phyloP scores from a whole-genome alignment of 2,888 invertebrate species.

The Cacoxenus indagator region DNA sequence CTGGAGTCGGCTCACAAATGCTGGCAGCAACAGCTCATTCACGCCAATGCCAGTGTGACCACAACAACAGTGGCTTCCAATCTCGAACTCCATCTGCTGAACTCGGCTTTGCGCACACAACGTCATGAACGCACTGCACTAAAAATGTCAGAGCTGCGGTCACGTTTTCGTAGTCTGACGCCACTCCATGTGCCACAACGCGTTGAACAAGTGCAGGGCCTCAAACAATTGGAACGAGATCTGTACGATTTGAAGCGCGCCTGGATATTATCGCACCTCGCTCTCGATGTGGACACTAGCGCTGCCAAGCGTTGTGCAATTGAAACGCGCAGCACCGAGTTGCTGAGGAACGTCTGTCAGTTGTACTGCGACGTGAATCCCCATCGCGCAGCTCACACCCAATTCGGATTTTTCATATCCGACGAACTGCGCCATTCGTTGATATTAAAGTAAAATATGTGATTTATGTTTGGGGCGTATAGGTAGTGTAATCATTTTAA shows the following conservation, averaged over 20 bases:
- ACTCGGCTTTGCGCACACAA: slow-evolving; percentile 70
- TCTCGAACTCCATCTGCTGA: slow-evolving; percentile 50
- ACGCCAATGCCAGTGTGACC: slow-evolving; percentile 59
- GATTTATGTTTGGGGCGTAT: background rate
- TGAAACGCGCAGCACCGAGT: slow-evolving; percentile 46
- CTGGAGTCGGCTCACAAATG: slow-evolving; percentile 89
- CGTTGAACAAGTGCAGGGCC: slow-evolving; percentile 34
- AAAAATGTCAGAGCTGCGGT: slow-evolving; percentile 72
- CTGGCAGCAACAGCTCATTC: slow-evolving; percentile 84
- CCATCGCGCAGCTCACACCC: slow-evolving; percentile 61
- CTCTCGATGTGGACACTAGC: slow-evolving; percentile 41
- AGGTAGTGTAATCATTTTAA: background rate
- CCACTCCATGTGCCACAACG: slow-evolving; percentile 72
- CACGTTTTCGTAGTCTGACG: slow-evolving; percentile 72
- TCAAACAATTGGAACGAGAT: slow-evolving; percentile 64
- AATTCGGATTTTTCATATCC: slow-evolving; percentile 65
- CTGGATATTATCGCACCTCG: slow-evolving; percentile 58
- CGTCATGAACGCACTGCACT: slow-evolving; percentile 73
- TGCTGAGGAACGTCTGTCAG: slow-evolving; percentile 64
- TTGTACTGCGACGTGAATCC: slow-evolving; percentile 68
- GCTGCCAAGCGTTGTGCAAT: slow-evolving; percentile 53
- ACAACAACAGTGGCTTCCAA: slow-evolving; percentile 49
- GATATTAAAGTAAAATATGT: slow-evolving; percentile 27
- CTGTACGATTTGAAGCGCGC: slow-evolving; percentile 52
- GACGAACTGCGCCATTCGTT: slow-evolving; percentile 47